These are phyloP conservation scores for Scaptomyza tumidula DNA, from an alignment of 2,888 invertebrate genomes.

Conservation along the genomic window DNA sequence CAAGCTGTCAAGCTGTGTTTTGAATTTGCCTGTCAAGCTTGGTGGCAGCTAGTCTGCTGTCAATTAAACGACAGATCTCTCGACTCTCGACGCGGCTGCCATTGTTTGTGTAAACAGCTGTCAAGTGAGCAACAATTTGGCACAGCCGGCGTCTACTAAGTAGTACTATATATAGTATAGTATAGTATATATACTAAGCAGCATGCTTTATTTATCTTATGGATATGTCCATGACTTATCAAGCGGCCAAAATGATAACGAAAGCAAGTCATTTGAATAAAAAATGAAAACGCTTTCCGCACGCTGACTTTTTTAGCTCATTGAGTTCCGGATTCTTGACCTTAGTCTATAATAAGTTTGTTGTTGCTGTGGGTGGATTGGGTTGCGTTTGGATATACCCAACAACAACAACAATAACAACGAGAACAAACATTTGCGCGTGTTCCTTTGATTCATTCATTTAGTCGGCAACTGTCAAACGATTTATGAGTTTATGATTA, in stretches of 20 bases:
- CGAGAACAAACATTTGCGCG: conserved; percentile 45
- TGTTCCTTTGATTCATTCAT: conserved; percentile 62
- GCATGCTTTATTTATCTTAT: conserved; percentile 59
- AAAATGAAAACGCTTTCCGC: conserved; percentile 51
- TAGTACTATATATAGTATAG: background rate
- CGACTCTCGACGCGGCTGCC: conserved; percentile 12
- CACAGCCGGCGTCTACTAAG: conserved; percentile 21
- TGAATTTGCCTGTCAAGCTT: conserved; percentile 18
- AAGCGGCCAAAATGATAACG: conserved; percentile 72
- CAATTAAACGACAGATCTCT: conserved; percentile 33
- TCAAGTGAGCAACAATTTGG: conserved; percentile 55
- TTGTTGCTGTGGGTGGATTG: conserved; percentile 17
- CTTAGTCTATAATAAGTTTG: conserved; percentile 76
- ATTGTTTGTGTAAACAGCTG: conserved; percentile 33
- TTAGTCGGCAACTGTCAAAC: conserved; percentile 39
- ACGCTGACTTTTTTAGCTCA: conserved; percentile 4
- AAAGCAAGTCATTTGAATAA: conserved; percentile 64
- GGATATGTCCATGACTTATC: conserved; percentile 76
- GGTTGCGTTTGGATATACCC: conserved; percentile 3
- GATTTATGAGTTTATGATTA: conserved; percentile 73
- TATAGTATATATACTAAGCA: background rate
- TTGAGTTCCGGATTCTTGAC: conserved; percentile 81
- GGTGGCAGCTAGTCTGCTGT: conserved; percentile 42
- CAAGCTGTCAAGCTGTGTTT: conserved; percentile 32
- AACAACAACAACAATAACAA: background rate